Base-by-base conservation (phyloP, 2,797 vertebrate species). In the Sebastes miniatus region DNA sequence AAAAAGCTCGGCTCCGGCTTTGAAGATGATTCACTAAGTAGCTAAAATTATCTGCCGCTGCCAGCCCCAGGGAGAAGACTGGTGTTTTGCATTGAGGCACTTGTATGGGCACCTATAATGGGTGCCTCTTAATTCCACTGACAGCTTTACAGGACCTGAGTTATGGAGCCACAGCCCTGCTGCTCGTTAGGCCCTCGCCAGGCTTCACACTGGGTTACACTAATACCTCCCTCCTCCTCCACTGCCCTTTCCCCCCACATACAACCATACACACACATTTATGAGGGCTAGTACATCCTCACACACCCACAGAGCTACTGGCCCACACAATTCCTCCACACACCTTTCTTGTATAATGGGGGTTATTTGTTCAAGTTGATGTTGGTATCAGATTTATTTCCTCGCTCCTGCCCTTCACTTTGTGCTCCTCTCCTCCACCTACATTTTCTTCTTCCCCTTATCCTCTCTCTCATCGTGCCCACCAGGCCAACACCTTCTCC, bases 131-230 rank as follows among this genome's bases (percentile, higher is more conserved):
- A 95, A 95, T 96, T 95, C 92, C 82, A 88, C 83, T 94, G 95
- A 95, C 95, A 95, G 93, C 83, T 95, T 95, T 95, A 95, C 94
- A 88, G 89, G 91, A 92, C 77, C 93, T 95, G 95, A 96, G 91
- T 96, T 95, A 96, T 95, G 93, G 88, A 87, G 83, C 79, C 73
- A 70, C 68, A 77, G 88, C 90, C 73, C 70, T 85, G 86, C 83
- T 76, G 80, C 92, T 95, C 83, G 89, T 95, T 95, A 95, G 93
- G 86, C 84, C 85, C 69, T 85, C 76, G 63, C 89, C 83, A 90
- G 85, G 87, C 89, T 91, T 90, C 86, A 88, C 85, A 83, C 69
- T 84, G 89, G 86, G 87, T 92, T 92, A 85, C 91, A 91, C 89
- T 93, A 94, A 94, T 91, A 89, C 81, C 69, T 31, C 79, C 83